These are phyloP conservation scores for Brachyopa scutellaris DNA, from an alignment of 2,888 invertebrate species.

Conservation along the genomic window DNA sequence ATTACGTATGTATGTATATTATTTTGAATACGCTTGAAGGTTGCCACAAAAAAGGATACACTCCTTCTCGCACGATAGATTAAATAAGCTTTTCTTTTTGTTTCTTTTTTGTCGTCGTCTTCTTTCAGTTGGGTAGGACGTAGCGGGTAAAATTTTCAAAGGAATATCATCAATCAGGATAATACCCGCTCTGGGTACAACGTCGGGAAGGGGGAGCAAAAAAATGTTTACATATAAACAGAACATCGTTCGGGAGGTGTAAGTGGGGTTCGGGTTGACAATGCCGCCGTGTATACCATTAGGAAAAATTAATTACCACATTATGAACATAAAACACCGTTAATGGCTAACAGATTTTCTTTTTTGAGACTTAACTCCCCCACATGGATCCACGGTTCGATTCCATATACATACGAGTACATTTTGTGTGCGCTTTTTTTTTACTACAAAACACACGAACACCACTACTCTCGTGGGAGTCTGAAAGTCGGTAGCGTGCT, in stretches of 20 bases:
- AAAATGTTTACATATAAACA: conserved; percentile 37
- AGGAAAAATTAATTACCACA: conserved; percentile 70
- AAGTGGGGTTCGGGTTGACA: no score
- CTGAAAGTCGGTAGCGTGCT: conserved; percentile 53
- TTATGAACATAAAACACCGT: conserved; percentile 66
- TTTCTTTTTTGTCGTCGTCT: conserved; percentile 20
- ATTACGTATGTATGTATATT: conserved; percentile 31
- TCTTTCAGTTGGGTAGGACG: neutral
- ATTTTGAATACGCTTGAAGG: conserved; percentile 10
- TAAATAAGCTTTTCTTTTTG: conserved; percentile 2
- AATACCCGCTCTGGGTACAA: conserved; percentile 21
- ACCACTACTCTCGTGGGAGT: conserved; percentile 7
- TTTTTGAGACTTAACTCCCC: conserved; percentile 36
- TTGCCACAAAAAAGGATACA: conserved; percentile 19
- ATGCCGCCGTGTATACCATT: no score
- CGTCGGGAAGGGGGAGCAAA: neutral
- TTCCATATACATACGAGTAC: conserved; percentile 1
- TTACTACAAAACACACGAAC: no score
- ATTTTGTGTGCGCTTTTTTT: neutral
- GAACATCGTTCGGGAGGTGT: conserved; percentile 10
- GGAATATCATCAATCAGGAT: conserved; percentile 66
- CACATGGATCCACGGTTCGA: neutral
- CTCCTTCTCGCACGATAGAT: conserved; percentile 36
- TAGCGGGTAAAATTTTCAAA: conserved; percentile 22
- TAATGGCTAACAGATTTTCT: conserved; percentile 68